Conservation (phyloP, 1,140 invertebrate genomes). For the Drosophila lini region DNA sequence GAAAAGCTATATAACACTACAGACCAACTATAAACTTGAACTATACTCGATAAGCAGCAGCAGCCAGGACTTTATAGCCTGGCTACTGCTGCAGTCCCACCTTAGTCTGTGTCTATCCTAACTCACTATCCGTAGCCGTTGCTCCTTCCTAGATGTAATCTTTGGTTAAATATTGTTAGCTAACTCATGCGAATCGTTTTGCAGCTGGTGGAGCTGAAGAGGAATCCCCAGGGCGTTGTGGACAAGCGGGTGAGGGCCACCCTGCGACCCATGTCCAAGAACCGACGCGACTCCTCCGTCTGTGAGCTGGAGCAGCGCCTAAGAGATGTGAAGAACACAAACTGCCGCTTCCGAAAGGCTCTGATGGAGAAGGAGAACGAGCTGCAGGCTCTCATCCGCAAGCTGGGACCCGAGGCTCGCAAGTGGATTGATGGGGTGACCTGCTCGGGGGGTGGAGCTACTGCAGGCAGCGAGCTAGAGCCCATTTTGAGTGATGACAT, state of each 20-base stretch:
- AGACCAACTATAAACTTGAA: constrained; percentile 64
- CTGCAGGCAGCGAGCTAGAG: constrained; percentile 63
- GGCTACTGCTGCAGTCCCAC: constrained; percentile 7
- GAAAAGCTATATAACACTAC: constrained; percentile 78
- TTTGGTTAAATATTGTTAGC: not conserved
- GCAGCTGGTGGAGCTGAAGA: constrained; percentile 93
- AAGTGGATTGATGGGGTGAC: constrained; percentile 83
- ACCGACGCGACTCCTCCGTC: constrained; percentile 88
- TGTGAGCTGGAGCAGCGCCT: constrained; percentile 91
- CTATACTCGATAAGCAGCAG: constrained; percentile 21
- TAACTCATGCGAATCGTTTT: constrained; percentile 48
- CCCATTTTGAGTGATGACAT: constrained; percentile 76
- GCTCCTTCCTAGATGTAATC: constrained; percentile 42
- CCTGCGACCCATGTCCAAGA: constrained; percentile 90
- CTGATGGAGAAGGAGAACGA: constrained; percentile 92
- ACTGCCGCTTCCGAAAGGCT: constrained; percentile 91
- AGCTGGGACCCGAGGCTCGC: constrained; percentile 80
- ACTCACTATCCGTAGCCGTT: constrained; percentile 16
- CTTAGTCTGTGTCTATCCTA: constrained; percentile 7
- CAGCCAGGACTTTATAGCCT: constrained; percentile 17
- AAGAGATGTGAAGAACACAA: constrained; percentile 91
- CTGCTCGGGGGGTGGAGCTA: constrained; percentile 51
- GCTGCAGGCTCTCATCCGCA: constrained; percentile 86
- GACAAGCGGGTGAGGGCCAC: constrained; percentile 92
- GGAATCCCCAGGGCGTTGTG: constrained; percentile 93